Percentiles rank a stretch among this genome's conserved stretches.
phyloP scores from a whole-genome alignment of 2,797 vertebrate species.

The Muscicapa comitata region DNA sequence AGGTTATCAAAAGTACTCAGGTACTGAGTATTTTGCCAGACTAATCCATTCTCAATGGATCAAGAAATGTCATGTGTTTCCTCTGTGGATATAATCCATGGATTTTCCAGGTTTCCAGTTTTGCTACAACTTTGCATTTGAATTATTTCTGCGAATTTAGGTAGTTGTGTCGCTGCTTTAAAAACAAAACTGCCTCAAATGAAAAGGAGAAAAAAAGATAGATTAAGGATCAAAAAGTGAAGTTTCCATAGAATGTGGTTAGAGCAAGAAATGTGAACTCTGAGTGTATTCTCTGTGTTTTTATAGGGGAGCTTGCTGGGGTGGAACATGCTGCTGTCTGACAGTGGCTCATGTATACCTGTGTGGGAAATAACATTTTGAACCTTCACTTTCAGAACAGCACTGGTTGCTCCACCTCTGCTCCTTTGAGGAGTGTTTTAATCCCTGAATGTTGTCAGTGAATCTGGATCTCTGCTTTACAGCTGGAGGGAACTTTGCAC shows the following conservation, averaged over 20 bases:
- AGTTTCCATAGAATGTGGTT: not conserved
- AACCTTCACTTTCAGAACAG: not conserved
- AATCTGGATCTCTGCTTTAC: not conserved
- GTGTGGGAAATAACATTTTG: not conserved
- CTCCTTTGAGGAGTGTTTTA: not conserved
- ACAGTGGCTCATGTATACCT: rapidly evolving
- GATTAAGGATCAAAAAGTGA: not conserved
- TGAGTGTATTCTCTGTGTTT: not conserved
- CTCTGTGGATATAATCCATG: not conserved
- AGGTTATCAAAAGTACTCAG: not conserved
- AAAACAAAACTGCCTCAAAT: not conserved
- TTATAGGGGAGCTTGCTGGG: not conserved
- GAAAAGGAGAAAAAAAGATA: not conserved
- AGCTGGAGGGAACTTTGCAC: not conserved
- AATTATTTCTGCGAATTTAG: not conserved
- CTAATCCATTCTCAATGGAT: not conserved
- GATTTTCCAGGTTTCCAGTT: not conserved
- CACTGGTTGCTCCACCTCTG: not conserved
- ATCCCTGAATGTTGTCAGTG: not conserved
- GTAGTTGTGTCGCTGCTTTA: not conserved
- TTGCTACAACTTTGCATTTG: not conserved
- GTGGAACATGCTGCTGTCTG: not conserved
- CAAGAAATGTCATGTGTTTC: not conserved
- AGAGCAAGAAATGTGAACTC: not conserved
- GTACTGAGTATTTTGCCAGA: not conserved